Conservation (phyloP, 2,888 invertebrate species). For the Micropterix aruncella region DNA sequence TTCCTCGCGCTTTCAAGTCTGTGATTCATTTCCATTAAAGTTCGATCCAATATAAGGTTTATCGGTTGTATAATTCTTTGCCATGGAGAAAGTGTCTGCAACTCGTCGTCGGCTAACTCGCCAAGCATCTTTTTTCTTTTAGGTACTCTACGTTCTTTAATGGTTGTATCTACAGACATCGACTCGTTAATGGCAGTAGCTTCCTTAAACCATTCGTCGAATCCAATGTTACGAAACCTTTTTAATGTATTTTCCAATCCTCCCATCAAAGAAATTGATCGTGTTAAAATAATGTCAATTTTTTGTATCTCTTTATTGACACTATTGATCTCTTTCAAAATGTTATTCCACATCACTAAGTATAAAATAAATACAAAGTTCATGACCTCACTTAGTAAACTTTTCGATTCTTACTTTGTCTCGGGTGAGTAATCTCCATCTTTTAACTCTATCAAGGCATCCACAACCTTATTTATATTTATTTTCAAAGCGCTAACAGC, state of each 20-base stretch:
- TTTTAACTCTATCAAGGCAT: too few relatives aligned
- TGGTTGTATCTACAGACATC: constrained; percentile 1
- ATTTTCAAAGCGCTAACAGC: constrained; percentile 6
- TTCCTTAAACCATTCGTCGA: constrained; percentile 2
- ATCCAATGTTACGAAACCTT: constrained; percentile 5
- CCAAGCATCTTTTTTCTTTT: constrained; percentile 1
- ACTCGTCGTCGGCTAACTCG: constrained; percentile 1
- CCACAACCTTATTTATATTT: constrained; percentile 6
- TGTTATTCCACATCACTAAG: constrained; percentile 6
- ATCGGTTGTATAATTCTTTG: constrained; percentile 1
- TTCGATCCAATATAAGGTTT: neutral
- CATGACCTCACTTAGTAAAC: constrained; percentile 7
- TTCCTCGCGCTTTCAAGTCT: too few relatives aligned
- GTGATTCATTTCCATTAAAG: too few relatives aligned
- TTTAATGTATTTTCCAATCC: constrained; percentile 4
- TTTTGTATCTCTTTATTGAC: constrained; percentile 1
- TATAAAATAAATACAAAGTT: constrained; percentile 9
- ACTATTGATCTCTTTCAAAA: constrained; percentile 1
- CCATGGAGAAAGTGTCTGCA: constrained; percentile 1
- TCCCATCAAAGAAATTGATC: constrained; percentile 1
- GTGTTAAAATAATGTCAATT: constrained; percentile 1
- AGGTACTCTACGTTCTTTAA: constrained; percentile 1
- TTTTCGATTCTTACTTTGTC: constrained; percentile 7
- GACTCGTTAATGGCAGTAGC: constrained; percentile 1
- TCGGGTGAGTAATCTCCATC: too few relatives aligned